Conservation (phyloP, 2,888 invertebrate species). For the Meandrusa payeni region DNA sequence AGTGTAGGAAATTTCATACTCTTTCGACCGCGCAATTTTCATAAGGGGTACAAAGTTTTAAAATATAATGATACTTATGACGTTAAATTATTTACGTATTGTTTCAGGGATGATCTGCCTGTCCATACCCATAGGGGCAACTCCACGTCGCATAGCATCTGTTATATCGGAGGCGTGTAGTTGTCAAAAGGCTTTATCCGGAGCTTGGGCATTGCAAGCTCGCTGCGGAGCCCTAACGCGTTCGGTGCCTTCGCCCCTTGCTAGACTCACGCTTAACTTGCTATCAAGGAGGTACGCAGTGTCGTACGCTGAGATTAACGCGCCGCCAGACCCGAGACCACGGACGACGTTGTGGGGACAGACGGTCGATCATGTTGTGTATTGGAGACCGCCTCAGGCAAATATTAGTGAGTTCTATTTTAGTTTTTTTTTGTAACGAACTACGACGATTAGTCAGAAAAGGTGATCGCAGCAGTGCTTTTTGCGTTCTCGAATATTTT, state of each 20-base stretch:
- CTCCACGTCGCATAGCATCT: slow-evolving; percentile 59
- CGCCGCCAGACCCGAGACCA: slow-evolving; percentile 52
- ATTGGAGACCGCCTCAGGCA: slow-evolving; percentile 88
- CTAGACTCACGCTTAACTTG: slow-evolving; percentile 79
- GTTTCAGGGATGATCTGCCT: slow-evolving; percentile 84
- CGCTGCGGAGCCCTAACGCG: slow-evolving; percentile 81
- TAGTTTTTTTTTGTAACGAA: slow-evolving; percentile 15
- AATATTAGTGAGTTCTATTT: slow-evolving; percentile 83
- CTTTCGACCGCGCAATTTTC: no score
- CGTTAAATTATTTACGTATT: no score
- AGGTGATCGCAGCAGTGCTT: no score
- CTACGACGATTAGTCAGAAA: no score
- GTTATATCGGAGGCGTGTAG: slow-evolving; percentile 54
- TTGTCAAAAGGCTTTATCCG: slow-evolving; percentile 74
- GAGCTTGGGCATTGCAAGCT: slow-evolving; percentile 74
- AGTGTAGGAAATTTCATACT: no score
- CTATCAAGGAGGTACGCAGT: slow-evolving; percentile 85
- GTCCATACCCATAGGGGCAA: slow-evolving; percentile 79
- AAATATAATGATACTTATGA: no score
- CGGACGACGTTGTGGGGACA: slow-evolving; percentile 84
- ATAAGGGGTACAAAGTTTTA: no score
- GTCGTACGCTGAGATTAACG: slow-evolving; percentile 82
- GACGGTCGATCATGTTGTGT: slow-evolving; percentile 82
- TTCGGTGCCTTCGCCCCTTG: slow-evolving; percentile 80
- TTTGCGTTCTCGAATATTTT: no score